Base-by-base conservation (phyloP, 2,113 vertebrate genomes). In the Tor tambroides region DNA sequence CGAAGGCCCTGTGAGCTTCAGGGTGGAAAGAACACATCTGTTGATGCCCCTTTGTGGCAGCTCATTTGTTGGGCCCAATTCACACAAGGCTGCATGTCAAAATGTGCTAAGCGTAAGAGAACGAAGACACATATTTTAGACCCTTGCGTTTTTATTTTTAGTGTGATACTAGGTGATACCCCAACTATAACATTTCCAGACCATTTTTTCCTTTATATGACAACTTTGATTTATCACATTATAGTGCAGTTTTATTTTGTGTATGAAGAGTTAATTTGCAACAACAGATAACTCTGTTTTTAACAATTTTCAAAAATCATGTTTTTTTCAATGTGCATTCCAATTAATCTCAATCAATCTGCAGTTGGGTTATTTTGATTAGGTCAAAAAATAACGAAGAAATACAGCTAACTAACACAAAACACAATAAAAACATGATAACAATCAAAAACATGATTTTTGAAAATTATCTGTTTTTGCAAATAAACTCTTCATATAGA, bases 61-160 rank as follows among this genome's bases (percentile, higher is more conserved):
- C 75, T 86, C 61, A 65, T 86, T 80, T 81, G 63, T 71, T 30
- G 21, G 46, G 63, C n/a, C 49, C 84, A 38, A 43, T 80, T 72
- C 78, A 78, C 71, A 54, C 54, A 51, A 74, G 7, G 69, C 71
- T n/a, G 30, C 75, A 19, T 81, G 78, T 46, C 43, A 61, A 80
- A 69, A 19, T 63, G 46, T 30, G 30, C 46, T n/a, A n/a, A 30
- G 74, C 26, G 12, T 49, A n/a, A n/a, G 35, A 65, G 69, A 76
- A 59, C 32, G 19, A 81, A 81, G 76, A 11, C 26, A 7, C 2
- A 14, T 19, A 15, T 77, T 15, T 51, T 26, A 76, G 74, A 46
- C 14, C n/a, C n/a, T 51, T 26, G n/a, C 1, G 3, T 54, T 51
- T 51, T 78, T 30, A 30, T 77, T 41, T 72, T 74, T 17, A 49